phyloP scores from a whole-genome alignment of 2,888 invertebrate species.

The Steinernema carpocapsae region DNA sequence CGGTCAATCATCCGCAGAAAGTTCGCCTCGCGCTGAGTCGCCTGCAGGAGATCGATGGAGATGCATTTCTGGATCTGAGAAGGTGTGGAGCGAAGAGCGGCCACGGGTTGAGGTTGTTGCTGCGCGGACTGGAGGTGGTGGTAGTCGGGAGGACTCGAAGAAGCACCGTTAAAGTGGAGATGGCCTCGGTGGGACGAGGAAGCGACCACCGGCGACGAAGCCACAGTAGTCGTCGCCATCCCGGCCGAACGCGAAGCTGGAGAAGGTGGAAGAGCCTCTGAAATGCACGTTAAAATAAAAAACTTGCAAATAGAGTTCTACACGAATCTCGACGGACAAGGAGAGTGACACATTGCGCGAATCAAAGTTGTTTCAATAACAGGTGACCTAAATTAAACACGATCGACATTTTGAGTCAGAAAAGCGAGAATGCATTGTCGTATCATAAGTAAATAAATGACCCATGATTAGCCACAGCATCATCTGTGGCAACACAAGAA shows the following conservation, averaged over 20 bases:
- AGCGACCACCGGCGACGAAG: not conserved
- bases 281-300: not conserved
- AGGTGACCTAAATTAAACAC: no score
- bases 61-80: constrained; percentile 56
- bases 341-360: no score
- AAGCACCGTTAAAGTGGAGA: not conserved
- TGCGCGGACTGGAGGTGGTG: constrained; percentile 8
- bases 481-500: no score
- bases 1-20: constrained; percentile 69
- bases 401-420: no score
- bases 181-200: not conserved
- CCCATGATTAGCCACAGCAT: no score
- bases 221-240: constrained; percentile 6
- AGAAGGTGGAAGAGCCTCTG: not conserved
- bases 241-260: not conserved
- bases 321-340: no score
- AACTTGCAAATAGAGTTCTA: no score
- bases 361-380: no score
- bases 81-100: constrained; percentile 63
- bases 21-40: constrained; percentile 68
- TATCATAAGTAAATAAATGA: no score
- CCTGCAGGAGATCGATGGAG: constrained; percentile 50
- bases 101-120: constrained; percentile 41
- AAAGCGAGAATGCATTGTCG: no score
- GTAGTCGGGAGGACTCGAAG: constrained; percentile 17